Evolutionary conservation across 1,140 invertebrate species (phyloP), one percentile per base, ranked within the genome.

Genomic region (Caenorhabditis briggsae): DNA sequence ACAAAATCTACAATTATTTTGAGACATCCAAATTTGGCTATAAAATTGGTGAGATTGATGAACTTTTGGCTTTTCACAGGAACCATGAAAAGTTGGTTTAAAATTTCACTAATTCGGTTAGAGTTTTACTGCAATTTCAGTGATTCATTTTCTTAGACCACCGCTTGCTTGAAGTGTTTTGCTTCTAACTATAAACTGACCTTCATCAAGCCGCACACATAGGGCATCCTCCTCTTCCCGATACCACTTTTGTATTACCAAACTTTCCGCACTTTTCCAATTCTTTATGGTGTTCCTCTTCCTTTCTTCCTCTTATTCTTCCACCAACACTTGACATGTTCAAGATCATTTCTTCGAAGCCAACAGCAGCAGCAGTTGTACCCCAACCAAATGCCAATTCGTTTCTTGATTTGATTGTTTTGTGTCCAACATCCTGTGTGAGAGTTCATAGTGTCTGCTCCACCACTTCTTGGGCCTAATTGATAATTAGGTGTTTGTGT

Each of bases 401-500:
- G 33, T 78, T 25, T 50, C 70, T 78, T 78, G 70, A 78, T 78
- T 78, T 78, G 70, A 78, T 78, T 78, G 70, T 78, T 78, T 48
- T 74, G 11, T n/a, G 9, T n/a, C 25, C 11, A 41, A 12, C 41
- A 46, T 43, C 20, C n/a, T 78, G 50, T 41, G 46, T 50, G 16
- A 78, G 70, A 78, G 70, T 78, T 78, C 59, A 20, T 16, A 33
- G 9, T 16, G 7, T 25, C 23, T 43, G 43, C 41, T 70, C 43
- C 23, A 12, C 41, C 20, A 11, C 9, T 70, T 33, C 33, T 33
- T 33, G 33, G 33, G 33, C 33, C 64, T 78, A 78, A 78, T 78
- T 78, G 70, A 78, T 78, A 78, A 78, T 78, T 78, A 78, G 70
- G 70, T 78, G 70, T 78, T 78, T 78, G 70, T 78, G 64, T 78